phyloP scores from a whole-genome alignment of 2,888 invertebrate genomes.

The Drosophila koepferae region DNA sequence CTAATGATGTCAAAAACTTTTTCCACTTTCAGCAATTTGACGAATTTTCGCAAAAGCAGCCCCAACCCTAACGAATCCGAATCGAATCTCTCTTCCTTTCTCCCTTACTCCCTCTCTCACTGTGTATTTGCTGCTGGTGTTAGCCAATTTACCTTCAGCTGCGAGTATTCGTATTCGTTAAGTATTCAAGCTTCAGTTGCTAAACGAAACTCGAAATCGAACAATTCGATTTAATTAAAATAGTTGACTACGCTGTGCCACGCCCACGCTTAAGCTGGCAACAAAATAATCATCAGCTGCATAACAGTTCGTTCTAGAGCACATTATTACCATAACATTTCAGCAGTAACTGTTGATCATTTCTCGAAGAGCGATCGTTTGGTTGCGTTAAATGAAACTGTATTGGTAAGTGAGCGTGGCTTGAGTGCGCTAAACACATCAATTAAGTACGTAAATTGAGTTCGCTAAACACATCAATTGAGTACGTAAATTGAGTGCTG shows the following conservation, averaged over 20 bases:
- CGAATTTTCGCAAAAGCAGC: conserved; percentile 19
- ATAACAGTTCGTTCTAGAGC: conserved; percentile 18
- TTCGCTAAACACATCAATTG: too few relatives aligned
- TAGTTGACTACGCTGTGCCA: conserved; percentile 17
- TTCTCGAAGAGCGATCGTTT: too few relatives aligned
- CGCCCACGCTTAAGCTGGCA: conserved; percentile 2
- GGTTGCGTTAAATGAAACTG: too few relatives aligned
- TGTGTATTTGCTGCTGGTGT: not conserved
- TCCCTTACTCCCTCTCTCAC: not conserved
- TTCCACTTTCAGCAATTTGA: conserved; percentile 20
- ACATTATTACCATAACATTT: not conserved
- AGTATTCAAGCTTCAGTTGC: conserved; percentile 19
- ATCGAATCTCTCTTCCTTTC: not conserved
- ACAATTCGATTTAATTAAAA: conserved; percentile 59
- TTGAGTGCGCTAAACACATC: too few relatives aligned
- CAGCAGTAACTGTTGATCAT: too few relatives aligned
- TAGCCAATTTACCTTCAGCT: conserved; percentile 23
- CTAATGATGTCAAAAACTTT: conserved; percentile 63
- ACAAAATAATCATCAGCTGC: conserved; percentile 29
- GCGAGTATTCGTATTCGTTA: conserved; percentile 11
- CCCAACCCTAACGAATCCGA: not conserved
- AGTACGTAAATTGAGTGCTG: too few relatives aligned
- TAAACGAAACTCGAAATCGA: conserved; percentile 21
- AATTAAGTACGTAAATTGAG: too few relatives aligned
- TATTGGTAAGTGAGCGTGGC: too few relatives aligned